phyloP scores from a whole-genome alignment of 2,888 invertebrate species.

The Julus scandinavius region DNA sequence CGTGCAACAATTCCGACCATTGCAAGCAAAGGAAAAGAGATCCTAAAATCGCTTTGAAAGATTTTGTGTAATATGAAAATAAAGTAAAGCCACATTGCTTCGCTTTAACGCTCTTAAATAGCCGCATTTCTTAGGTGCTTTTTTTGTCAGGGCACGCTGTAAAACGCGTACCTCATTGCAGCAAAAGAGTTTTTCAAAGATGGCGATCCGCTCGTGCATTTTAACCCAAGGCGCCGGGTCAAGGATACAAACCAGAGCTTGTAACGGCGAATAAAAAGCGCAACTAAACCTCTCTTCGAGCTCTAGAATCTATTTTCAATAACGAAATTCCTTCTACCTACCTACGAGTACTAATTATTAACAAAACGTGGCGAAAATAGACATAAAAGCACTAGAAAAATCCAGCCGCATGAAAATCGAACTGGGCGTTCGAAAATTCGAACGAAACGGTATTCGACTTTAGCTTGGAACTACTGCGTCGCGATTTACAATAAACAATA shows the following conservation, averaged over 20 bases:
- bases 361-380: neutral
- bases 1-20: neutral
- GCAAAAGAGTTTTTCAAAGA: slow-evolving; percentile 1
- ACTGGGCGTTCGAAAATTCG: neutral
- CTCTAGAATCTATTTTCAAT: neutral
- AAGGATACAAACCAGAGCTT: neutral
- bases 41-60: neutral
- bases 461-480: no score
- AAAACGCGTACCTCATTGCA: neutral
- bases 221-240: neutral
- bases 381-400: neutral
- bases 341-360: neutral
- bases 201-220: neutral
- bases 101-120: no score
- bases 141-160: no score
- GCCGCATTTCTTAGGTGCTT: neutral
- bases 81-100: neutral
- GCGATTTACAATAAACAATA: no score
- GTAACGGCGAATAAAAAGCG: neutral
- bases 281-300: neutral
- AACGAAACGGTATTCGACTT: neutral
- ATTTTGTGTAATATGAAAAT: neutral
- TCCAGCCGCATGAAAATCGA: neutral
- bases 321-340: neutral
- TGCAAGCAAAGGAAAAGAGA: neutral